These are phyloP conservation scores for Ophraella communa DNA, from an alignment of 2,888 invertebrate species.

Conservation along the genomic window DNA sequence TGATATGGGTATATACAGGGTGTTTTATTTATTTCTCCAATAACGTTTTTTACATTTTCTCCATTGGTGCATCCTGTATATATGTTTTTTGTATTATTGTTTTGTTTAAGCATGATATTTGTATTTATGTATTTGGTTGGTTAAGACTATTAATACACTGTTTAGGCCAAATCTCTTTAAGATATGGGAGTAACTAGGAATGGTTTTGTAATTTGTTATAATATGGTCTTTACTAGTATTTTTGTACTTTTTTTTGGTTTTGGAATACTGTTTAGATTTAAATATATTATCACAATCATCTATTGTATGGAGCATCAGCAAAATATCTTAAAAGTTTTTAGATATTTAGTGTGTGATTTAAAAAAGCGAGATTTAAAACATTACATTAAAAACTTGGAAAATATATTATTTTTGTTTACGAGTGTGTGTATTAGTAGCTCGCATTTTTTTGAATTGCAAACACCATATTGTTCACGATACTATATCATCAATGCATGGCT, in stretches of 20 bases:
- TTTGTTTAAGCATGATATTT: constrained; percentile 4
- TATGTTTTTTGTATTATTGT: constrained; percentile 5
- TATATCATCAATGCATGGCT: constrained; percentile 49
- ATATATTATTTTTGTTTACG: not conserved
- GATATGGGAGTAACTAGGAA: too few relatives aligned
- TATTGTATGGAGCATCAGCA: not conserved
- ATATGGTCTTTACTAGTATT: not conserved
- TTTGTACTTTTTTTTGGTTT: not conserved
- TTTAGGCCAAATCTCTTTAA: too few relatives aligned
- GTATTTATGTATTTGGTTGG: constrained; percentile 6
- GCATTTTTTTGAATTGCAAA: not conserved
- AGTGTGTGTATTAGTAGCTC: not conserved
- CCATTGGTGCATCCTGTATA: not conserved
- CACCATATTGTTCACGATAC: constrained; percentile 6
- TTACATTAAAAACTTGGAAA: too few relatives aligned
- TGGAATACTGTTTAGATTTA: not conserved
- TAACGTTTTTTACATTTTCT: not conserved
- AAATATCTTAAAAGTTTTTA: not conserved
- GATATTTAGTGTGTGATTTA: not conserved
- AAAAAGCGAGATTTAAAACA: not conserved
- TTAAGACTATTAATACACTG: constrained; percentile 8
- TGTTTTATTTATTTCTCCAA: not conserved
- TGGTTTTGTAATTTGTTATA: not conserved
- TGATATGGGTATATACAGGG: not conserved
- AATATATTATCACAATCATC: not conserved